These are phyloP conservation scores for Lamproptera curius DNA, from an alignment of 2,888 invertebrate species.

Conservation along the genomic window DNA sequence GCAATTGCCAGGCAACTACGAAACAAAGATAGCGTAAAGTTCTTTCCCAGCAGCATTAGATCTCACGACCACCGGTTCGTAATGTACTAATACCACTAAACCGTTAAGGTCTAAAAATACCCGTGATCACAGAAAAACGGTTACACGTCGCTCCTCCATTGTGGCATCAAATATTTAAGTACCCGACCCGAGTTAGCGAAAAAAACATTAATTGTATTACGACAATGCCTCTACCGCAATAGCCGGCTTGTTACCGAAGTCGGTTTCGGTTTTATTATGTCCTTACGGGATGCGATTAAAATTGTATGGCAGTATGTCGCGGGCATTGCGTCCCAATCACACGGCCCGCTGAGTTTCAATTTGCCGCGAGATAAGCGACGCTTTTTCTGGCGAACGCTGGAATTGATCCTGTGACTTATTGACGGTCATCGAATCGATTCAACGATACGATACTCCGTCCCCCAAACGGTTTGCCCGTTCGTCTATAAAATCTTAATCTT, in stretches of 20 bases:
- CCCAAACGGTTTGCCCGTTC: not conserved
- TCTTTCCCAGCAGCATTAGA: no score
- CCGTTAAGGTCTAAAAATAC: not conserved
- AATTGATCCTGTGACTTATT: slow-evolving; percentile 76
- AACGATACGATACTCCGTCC: no score
- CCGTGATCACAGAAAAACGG: no score
- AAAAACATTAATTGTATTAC: slow-evolving; percentile 64
- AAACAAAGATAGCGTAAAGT: no score
- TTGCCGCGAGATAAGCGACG: slow-evolving; percentile 74
- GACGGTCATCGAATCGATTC: slow-evolving; percentile 56
- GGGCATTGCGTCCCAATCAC: slow-evolving; percentile 74
- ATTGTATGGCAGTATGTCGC: slow-evolving; percentile 77
- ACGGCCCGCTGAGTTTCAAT: slow-evolving; percentile 76
- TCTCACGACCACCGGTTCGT: no score
- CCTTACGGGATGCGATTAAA: slow-evolving; percentile 77
- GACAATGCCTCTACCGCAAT: slow-evolving; percentile 70
- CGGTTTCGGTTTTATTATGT: not conserved
- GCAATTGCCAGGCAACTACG: no score
- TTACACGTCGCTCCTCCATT: no score
- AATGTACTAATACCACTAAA: no score
- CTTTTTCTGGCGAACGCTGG: slow-evolving; percentile 71
- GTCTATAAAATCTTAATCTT: no score
- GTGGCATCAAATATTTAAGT: no score
- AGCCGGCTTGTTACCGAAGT: slow-evolving; percentile 62
- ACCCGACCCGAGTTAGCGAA: no score